Base-by-base conservation (phyloP, 2,888 invertebrate species). In the Tillus elongatus region DNA sequence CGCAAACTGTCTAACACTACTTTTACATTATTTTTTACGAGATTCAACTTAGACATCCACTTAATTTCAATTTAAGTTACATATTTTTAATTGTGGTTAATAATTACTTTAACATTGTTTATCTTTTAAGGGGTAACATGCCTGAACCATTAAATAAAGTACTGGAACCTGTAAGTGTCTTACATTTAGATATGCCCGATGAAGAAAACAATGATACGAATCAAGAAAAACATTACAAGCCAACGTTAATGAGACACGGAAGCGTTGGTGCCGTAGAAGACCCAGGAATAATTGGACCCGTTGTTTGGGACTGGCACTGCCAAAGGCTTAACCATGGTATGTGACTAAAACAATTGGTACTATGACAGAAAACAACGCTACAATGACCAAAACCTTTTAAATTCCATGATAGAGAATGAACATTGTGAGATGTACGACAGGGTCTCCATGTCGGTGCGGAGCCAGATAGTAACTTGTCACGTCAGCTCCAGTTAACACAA, bases 251-350 rank as follows among this genome's bases (percentile, higher is more conserved):
- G 2, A 68, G 85, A 15, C 74, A 82, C 29, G 81, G 80, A 33
- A 88, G 88, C 56, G 73, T 81, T 33, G 80, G 79, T 48, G 77
- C 78, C 30, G 55, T 61, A 4, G 70, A 69, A 47, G 88, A 88
- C 64, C 86, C 88, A 0, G 88, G 88, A 1, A 81, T 87, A 3
- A 75, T 88, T 16, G 87, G 88, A 0, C 88, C 88, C 0, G 66
- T 86, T 35, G 87, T 87, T 3, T 88, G 87, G 87, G 82, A 82
- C 57, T 68, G 83, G 39, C 83, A 84, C 54, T 79, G 80, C 54
- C 82, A 82, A 58, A 72, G 77, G 50, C 67, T 79, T 31, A 72
- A 73, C 42, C 73, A 72, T 54, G 74, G 62, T 74, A 50, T 53
- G 59, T 15, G 13, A 13, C 16, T 29, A 19, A 33, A 19, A 19